Conservation (phyloP, 2,113 vertebrate genomes). For the Gopherus flavomarginatus region DNA sequence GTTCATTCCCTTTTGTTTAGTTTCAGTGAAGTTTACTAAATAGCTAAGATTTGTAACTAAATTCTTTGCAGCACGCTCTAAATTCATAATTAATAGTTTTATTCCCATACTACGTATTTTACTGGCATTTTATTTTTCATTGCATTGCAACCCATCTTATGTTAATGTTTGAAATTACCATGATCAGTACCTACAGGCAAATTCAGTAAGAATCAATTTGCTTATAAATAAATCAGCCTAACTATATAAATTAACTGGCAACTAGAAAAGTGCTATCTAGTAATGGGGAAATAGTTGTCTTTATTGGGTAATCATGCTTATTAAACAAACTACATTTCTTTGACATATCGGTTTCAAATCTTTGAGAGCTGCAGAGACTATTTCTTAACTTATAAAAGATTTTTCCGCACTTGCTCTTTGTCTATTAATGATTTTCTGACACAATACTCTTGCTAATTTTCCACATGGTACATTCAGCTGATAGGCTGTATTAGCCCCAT, state of each 20-base stretch:
- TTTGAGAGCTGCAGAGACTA: not conserved
- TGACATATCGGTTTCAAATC: not conserved
- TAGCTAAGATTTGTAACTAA: not conserved
- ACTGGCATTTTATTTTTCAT: not conserved
- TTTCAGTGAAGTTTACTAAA: not conserved
- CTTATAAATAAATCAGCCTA: slow-evolving; percentile 7
- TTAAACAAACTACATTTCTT: slow-evolving; percentile 52
- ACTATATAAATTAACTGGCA: not conserved
- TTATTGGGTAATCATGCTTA: not conserved
- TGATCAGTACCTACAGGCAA: not conserved
- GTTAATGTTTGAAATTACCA: not conserved
- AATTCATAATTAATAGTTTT: not conserved
- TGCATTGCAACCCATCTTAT: not conserved
- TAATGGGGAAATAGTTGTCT: slow-evolving; percentile 13
- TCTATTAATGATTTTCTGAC: slow-evolving; percentile 18
- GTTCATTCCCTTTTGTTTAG: not conserved
- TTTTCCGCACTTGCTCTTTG: not conserved
- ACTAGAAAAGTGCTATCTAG: not conserved
- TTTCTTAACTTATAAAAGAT: not conserved
- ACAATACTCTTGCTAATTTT: not conserved
- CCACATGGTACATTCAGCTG: not conserved
- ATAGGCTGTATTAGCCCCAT: not conserved
- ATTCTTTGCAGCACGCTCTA: not conserved
- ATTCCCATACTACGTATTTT: not conserved
- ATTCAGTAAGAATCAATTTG: not conserved